Conservation (phyloP, 2,113 vertebrate genomes). For the Leptodactylus fuscus region DNA sequence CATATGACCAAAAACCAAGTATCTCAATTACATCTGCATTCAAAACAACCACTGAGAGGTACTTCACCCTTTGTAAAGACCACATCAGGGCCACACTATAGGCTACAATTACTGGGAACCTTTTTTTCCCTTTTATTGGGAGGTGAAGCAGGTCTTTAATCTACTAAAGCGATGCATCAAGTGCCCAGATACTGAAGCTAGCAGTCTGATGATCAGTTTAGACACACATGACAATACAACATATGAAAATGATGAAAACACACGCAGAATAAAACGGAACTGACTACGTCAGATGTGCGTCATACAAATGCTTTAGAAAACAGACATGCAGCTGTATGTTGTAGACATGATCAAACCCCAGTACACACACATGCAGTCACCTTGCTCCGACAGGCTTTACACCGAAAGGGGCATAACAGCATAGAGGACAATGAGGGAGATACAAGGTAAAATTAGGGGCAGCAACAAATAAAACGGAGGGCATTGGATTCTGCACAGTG, state of each 20-base stretch:
- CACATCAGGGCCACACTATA: no score
- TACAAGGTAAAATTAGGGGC: slow-evolving; percentile 11
- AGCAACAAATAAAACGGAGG: neutral
- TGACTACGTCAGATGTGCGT: neutral
- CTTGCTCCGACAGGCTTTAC: slow-evolving; percentile 45
- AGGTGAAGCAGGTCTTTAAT: no score
- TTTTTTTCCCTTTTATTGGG: no score
- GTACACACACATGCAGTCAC: slow-evolving; percentile 51
- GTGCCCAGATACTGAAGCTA: no score
- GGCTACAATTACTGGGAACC: no score
- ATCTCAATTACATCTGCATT: no score
- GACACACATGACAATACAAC: neutral
- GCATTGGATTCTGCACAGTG: neutral
- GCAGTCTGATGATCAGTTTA: no score
- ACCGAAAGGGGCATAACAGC: neutral
- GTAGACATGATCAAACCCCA: neutral
- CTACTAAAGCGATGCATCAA: no score
- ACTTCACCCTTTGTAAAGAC: no score
- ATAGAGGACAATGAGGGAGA: slow-evolving; percentile 16
- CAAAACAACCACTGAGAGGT: no score
- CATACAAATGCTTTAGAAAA: neutral
- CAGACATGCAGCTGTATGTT: neutral
- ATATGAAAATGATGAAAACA: neutral
- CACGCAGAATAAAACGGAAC: neutral
- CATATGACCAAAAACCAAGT: no score